Evolutionary conservation across 2,113 vertebrate genomes (phyloP), one percentile per base, ranked within the genome.

Genomic region (Cheirogaleus medius): DNA sequence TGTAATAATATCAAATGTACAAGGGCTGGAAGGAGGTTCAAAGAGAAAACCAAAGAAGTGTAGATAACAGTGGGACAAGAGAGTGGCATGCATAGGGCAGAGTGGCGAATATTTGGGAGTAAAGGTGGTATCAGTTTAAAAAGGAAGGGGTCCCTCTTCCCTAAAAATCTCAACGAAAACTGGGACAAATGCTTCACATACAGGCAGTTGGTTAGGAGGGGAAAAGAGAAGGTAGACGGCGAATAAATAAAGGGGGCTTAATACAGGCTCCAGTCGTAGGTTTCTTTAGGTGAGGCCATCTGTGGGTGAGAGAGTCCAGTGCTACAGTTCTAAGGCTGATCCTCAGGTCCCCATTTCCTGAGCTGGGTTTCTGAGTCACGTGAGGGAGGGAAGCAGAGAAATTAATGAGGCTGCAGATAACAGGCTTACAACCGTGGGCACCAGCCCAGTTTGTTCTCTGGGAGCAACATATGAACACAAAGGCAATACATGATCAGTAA

Each of bases 1-100:
- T 71, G 69, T 88, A 93, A 92, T 37, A 77, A 83, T 25, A 11
- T 47, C 34, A 80, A 95, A 25, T 85, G 34, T 27, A 15, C 64
- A 27, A 49, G 7, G 92, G 13, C 21, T 58, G 3, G 60, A 68
- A 68, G 68, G 12, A 34, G 1, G 3, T 21, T 12, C 34, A 56
- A 4, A 54, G 18, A 44, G 20, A 66, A 91, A 87, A 12, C 21
- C 54, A 32, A 82, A 64, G 54, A 74, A 15, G 37, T 54, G 49
- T 0, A 77, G 34, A 37, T 32, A 77, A 10, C 34, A 34, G 32
- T 58, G 12, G 34, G 42, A 66, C 17, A 58, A 54, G 0, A 69
- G 2, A 23, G 0, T 20, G 32, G 17, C 18, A 12, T 21, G 23
- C 17, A 5, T 5, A 81, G 27, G 15, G 1, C 18, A 37, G 27